Conservation (phyloP, 2,888 invertebrate genomes). For the Nomada ferruginata region DNA sequence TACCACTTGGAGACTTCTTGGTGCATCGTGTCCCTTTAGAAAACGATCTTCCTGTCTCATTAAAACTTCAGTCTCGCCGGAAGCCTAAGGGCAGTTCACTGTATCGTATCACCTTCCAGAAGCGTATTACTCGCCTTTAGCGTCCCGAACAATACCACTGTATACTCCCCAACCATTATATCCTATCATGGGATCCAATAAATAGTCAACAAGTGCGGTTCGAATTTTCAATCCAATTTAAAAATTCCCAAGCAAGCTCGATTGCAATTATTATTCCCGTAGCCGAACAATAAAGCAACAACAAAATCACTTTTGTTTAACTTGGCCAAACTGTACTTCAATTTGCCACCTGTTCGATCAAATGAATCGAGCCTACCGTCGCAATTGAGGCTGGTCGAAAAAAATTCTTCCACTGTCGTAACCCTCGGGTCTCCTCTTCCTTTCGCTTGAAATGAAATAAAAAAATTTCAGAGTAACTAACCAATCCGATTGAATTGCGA, state of each 20-base stretch:
- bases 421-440: conserved; percentile 8
- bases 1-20: neutral
- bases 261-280: neutral
- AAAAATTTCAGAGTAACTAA: conserved; percentile 16
- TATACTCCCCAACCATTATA: neutral
- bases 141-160: neutral
- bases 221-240: neutral
- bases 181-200: neutral
- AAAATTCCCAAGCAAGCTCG: neutral
- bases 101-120: conserved; percentile 4
- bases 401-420: conserved; percentile 54
- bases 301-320: neutral
- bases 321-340: neutral
- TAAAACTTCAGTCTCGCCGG: conserved; percentile 17
- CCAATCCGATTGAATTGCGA: conserved; percentile 26
- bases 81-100: neutral
- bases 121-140: conserved; percentile 11
- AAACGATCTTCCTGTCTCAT: conserved; percentile 22
- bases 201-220: neutral
- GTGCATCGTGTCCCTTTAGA: conserved; percentile 2
- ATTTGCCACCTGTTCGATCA: conserved; percentile 6
- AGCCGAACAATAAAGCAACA: too few species aligned
- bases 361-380: conserved; percentile 12
- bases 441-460: neutral
- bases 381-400: conserved; percentile 48